Evolutionary conservation across 2,797 vertebrate genomes (phyloP), one percentile per base, ranked within the genome.

Genomic region (Linurgus olivaceus): DNA sequence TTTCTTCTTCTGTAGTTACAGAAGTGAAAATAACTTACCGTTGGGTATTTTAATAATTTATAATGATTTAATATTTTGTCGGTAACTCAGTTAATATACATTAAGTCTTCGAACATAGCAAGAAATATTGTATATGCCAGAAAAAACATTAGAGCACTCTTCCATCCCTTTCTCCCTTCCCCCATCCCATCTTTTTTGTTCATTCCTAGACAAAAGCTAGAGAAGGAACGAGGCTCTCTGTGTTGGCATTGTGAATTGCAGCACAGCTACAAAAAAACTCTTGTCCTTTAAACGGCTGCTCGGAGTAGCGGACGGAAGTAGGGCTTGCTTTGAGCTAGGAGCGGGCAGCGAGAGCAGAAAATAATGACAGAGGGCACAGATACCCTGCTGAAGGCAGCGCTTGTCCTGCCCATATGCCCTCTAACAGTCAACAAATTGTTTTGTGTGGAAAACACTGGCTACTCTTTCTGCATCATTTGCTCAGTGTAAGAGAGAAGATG

Each of bases 361-460:
- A 92, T 93, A 90, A 86, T 84, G 86, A 90, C 76, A 92, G 92
- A 93, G 88, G 91, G 83, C 92, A 90, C 91, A 94, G 80, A 95
- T 86, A 93, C 37, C 72, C 83, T 58, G 83, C 86, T 96, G 88
- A 96, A 90, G 93, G 90, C 88, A 94, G 62, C 0, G 2, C 77
- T 95, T 90, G 74, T 92, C 66, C 88, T 93, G 78, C 83, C 80
- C 88, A 68, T 90, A 88, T 95, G 88, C 77, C 83, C 88, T 92
- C 74, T 96, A 94, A 92, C 66, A 88, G 88, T 50, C 86, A 92
- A 92, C 91, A 95, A 93, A 93, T 90, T 88, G 78, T 88, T 93
- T 92, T 21, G 66, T 86, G 63, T 75, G 70, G 91, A 93, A 95
- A 92, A 88, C 80, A 61, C 83, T 78, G 51, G 38, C 45, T 52